A percentile compares a stretch with the other conserved stretches of the same genome.
These are phyloP conservation scores for Sebastolobus alascanus DNA, from an alignment of 2,797 vertebrate genomes.

Conservation along the genomic window DNA sequence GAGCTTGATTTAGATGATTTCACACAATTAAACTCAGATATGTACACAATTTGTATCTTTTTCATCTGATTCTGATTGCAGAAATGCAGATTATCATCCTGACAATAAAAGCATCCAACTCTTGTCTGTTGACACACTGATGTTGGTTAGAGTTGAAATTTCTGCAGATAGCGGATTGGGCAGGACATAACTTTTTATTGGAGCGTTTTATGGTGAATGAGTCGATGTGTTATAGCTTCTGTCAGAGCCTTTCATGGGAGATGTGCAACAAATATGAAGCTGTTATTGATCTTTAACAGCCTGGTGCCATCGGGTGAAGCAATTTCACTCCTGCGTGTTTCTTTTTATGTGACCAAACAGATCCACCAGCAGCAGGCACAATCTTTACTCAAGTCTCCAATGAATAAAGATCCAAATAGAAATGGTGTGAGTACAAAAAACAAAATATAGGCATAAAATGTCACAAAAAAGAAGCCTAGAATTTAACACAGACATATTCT, in stretches of 20 bases:
- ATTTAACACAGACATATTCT: not conserved
- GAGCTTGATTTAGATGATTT: not conserved
- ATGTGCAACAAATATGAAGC: slow-evolving; percentile 21
- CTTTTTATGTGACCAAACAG: slow-evolving; percentile 17
- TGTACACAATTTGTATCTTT: not conserved
- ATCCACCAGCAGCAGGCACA: not conserved
- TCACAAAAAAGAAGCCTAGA: not conserved
- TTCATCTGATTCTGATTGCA: not conserved
- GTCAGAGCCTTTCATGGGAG: not conserved
- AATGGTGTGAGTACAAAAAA: not conserved
- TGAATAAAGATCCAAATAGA: not conserved
- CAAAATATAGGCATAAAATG: too few relatives aligned
- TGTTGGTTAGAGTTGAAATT: not conserved
- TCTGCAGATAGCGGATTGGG: not conserved
- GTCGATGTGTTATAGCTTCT: not conserved
- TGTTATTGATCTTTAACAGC: slow-evolving; percentile 9
- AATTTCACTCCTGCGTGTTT: not conserved
- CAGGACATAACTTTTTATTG: not conserved
- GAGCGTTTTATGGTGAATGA: not conserved
- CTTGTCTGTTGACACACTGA: not conserved
- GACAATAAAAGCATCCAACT: not conserved
- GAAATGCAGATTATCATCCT: not conserved
- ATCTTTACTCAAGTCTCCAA: not conserved
- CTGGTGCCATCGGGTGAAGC: not conserved
- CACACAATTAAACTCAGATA: not conserved